Conservation (phyloP, 1,140 invertebrate genomes). For the Drosophila murphyi region DNA sequence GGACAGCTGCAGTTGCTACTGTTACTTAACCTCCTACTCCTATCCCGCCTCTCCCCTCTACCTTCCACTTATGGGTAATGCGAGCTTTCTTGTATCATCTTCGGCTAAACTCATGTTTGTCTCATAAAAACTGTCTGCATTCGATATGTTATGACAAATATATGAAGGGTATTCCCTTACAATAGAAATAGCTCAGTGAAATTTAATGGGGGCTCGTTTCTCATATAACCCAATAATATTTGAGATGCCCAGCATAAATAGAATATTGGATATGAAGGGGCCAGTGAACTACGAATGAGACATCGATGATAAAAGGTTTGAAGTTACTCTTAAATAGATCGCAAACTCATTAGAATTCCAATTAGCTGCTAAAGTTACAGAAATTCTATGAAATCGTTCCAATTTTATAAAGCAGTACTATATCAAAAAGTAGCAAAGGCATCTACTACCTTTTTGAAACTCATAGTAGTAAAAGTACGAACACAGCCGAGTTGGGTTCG, state of each 20-base stretch:
- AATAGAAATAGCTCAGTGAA: constrained; percentile 23
- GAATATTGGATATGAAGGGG: constrained; percentile 9
- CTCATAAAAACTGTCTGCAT: constrained; percentile 60
- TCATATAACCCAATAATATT: constrained; percentile 61
- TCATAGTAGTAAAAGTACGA: constrained; percentile 27
- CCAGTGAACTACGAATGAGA: constrained; percentile 32
- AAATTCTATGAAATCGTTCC: constrained; percentile 37
- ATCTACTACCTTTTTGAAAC: constrained; percentile 26
- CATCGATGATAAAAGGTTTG: constrained; percentile 10
- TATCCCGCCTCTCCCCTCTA: not conserved
- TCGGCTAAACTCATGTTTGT: constrained; percentile 57
- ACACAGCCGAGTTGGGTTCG: not conserved
- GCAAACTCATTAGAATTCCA: not conserved
- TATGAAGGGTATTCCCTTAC: constrained; percentile 37
- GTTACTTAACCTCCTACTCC: constrained; percentile 3
- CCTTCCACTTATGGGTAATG: constrained; percentile 35
- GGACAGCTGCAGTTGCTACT: constrained; percentile 68
- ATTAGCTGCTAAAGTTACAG: constrained; percentile 28
- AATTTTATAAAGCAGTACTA: constrained; percentile 9
- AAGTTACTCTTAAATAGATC: constrained; percentile 21
- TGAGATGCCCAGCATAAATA: constrained; percentile 53
- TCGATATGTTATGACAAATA: constrained; percentile 45
- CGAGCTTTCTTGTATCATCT: constrained; percentile 54
- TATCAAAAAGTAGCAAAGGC: not conserved
- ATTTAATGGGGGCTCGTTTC: constrained; percentile 38